Evolutionary conservation across 2,797 vertebrate genomes (phyloP), one percentile per base, ranked within the genome.

Genomic region (Falco concolor): DNA sequence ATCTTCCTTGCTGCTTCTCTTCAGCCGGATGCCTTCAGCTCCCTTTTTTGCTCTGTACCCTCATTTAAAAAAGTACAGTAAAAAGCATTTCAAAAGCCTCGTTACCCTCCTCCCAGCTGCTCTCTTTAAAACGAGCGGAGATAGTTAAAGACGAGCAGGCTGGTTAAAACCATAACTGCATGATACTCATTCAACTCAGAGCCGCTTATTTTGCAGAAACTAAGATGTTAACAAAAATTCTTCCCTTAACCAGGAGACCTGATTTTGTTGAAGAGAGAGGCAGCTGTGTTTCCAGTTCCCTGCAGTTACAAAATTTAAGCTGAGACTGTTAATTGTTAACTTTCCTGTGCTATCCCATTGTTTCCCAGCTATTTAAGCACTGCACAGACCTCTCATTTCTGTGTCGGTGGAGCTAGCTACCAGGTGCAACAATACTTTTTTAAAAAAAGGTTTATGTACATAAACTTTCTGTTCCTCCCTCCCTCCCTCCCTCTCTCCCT

Each of bases 1-100:
- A 99, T 99, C 86, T 98, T 98, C 97, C 91, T 95, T 42, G 90
- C 93, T 54, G 87, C 86, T 95, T 94, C 92, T 97, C 95, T 90
- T 86, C 94, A 96, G 84, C 86, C 60, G 67, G 93, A 53, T 89
- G 86, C 95, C 83, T 96, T 97, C 97, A 96, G 94, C 47, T 96
- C 76, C 80, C 87, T 94, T 92, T 91, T 94, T 93, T 96, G 93
- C 94, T 94, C 89, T 95, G 73, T 81, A 69, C 90, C 79, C 96
- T 98, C 97, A 97, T 98, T 97, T 96, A 97, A 95, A 95, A 93
- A 87, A 92, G 64, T 53, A 77, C 80, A 93, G 70, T 40, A 72
- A 88, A 95, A 92, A 44, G 77, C 84, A 42, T 94, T 97, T 94
- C 85, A 79, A 90, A 93, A 95, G 86, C 69, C 89, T 92, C 78